Percentiles rank a stretch among this genome's conserved stretches.
These are phyloP conservation scores for Coregonus sp. DNA, from an alignment of 2,797 vertebrate species.

Conservation along the genomic window DNA sequence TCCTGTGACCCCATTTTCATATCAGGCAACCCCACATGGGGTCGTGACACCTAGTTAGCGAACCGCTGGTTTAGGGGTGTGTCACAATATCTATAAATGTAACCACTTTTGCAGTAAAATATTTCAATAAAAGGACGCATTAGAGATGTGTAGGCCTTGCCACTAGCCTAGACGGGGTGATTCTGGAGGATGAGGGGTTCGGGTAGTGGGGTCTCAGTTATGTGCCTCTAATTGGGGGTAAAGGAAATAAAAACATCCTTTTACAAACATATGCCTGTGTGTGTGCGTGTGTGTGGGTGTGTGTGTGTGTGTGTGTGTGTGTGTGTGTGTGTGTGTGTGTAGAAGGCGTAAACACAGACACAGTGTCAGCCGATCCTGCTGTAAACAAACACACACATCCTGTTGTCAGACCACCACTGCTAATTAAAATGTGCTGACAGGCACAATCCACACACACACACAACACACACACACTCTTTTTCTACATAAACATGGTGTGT, in stretches of 20 bases:
- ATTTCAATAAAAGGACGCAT: no score
- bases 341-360: constrained; percentile 73
- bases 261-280: constrained; percentile 1
- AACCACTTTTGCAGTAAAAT: no score
- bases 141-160: no score
- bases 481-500: constrained; percentile 6
- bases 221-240: constrained; percentile 34
- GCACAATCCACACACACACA: constrained; percentile 23
- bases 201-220: constrained; percentile 36
- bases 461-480: neutral
- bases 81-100: no score
- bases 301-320: constrained; percentile 4
- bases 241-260: constrained; percentile 25
- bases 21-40: no score
- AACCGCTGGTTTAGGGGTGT: no score
- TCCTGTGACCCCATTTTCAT: no score
- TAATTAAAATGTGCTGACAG: constrained; percentile 67
- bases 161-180: neutral
- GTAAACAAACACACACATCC: constrained; percentile 79
- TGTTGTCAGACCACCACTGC: constrained; percentile 64
- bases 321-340: constrained; percentile 19
- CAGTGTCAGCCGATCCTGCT: constrained; percentile 65
- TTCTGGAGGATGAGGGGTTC: neutral
- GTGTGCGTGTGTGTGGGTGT: constrained; percentile 1
- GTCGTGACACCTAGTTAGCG: no score